phyloP scores from a whole-genome alignment of 2,113 vertebrate species.

The Orycteropus afer region DNA sequence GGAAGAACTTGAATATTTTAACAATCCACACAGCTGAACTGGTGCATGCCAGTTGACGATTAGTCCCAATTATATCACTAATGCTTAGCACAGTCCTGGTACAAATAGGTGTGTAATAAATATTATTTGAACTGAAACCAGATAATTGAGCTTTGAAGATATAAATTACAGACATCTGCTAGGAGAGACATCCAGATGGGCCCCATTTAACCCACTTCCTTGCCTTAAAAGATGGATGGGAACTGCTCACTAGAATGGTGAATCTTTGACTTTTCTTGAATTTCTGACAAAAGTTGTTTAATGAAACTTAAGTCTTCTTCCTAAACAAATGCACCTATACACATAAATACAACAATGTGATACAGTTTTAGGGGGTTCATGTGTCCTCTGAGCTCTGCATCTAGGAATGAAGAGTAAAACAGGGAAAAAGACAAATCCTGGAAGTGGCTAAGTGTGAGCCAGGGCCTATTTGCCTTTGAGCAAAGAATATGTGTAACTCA shows the following conservation, averaged over 20 bases:
- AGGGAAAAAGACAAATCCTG: neutral
- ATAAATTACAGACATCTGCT: conserved; percentile 12
- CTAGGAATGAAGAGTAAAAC: conserved; percentile 7
- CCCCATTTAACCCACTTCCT: neutral
- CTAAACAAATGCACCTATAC: neutral
- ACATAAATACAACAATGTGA: neutral
- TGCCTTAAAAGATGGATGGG: neutral
- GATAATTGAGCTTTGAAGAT: conserved; percentile 1
- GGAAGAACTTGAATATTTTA: neutral
- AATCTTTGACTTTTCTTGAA: neutral
- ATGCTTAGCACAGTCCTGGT: neutral
- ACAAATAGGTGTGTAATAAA: neutral
- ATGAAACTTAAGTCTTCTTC: neutral
- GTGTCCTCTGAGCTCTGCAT: neutral
- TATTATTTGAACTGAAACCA: conserved; percentile 15
- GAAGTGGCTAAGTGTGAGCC: neutral
- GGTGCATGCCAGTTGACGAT: neutral
- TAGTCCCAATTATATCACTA: neutral
- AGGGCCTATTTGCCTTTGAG: neutral
- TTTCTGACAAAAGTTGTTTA: conserved; percentile 16
- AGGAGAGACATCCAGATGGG: neutral
- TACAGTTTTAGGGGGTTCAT: neutral
- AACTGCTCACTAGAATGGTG: neutral
- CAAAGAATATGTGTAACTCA: neutral
- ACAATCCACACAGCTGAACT: neutral